Evolutionary conservation across 2,797 vertebrate species (phyloP).

Genomic region (Capromys pilorides): DNA sequence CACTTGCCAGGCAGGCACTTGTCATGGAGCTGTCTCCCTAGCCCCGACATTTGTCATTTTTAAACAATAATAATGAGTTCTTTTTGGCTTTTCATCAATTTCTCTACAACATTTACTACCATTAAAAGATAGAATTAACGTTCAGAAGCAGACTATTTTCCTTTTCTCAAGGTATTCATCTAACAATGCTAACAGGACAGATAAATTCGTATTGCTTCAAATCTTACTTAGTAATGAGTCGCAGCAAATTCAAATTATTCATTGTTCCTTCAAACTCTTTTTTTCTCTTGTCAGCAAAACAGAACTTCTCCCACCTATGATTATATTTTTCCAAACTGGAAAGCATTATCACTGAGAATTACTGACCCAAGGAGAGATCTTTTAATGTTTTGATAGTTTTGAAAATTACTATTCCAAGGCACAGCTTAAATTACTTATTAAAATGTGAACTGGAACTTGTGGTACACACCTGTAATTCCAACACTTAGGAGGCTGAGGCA

Average conservation of each 20-base stretch:
- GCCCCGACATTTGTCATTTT: neutral
- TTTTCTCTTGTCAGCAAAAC: conserved; percentile 34
- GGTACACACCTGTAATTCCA: neutral
- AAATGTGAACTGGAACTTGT: neutral
- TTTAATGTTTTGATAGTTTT: conserved; percentile 1
- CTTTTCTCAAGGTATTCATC: neutral
- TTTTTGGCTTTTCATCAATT: neutral
- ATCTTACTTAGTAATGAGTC: neutral
- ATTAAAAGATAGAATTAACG: conserved; percentile 5
- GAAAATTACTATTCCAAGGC: neutral
- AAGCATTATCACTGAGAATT: conserved; percentile 30
- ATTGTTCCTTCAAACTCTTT: neutral
- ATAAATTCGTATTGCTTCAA: neutral
- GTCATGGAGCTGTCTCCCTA: too few species aligned
- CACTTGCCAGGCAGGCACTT: too few species aligned
- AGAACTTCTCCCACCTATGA: neutral
- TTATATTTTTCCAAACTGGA: conserved; percentile 22
- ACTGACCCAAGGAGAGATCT: neutral
- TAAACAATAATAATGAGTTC: neutral
- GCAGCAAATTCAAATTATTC: neutral
- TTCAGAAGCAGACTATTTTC: neutral
- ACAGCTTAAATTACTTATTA: conserved; percentile 42
- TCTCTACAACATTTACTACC: conserved; percentile 14
- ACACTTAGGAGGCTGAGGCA: neutral
- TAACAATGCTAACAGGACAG: neutral